phyloP scores from a whole-genome alignment of 1,140 invertebrate genomes.

The Stegodyphus mimosarum region DNA sequence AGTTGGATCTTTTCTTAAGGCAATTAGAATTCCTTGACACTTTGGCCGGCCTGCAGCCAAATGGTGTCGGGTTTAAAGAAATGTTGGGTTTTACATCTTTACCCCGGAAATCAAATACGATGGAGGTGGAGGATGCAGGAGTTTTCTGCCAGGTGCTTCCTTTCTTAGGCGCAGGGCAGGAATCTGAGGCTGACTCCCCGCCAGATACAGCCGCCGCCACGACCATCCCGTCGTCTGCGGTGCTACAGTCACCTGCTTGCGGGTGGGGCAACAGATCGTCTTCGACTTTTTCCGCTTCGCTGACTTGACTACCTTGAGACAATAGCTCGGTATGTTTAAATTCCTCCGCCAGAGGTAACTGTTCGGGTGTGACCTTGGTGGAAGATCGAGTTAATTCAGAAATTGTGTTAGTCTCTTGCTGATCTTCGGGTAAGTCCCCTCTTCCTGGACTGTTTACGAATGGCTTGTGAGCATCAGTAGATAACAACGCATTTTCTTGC shows the following conservation, averaged over 20 bases:
- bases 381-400: background rate
- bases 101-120: slow-evolving; percentile 64
- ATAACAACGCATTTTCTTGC: background rate
- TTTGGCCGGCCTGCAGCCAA: slow-evolving; percentile 57
- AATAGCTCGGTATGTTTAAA: slow-evolving; percentile 47
- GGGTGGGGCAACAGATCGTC: slow-evolving; percentile 4
- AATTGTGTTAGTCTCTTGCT: background rate
- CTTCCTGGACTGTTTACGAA: background rate
- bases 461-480: background rate
- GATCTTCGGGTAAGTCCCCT: background rate
- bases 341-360: slow-evolving; percentile 27
- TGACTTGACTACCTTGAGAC: slow-evolving; percentile 33
- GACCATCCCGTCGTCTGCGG: slow-evolving; percentile 28
- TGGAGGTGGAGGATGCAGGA: slow-evolving; percentile 46
- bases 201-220: slow-evolving; percentile 11
- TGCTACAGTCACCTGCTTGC: slow-evolving; percentile 12
- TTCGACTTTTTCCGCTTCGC: slow-evolving; percentile 17
- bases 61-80: slow-evolving; percentile 61
- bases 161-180: slow-evolving; percentile 4
- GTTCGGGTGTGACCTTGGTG: slow-evolving; percentile 38
- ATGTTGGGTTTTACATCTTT: slow-evolving; percentile 63
- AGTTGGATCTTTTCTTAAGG: slow-evolving; percentile 23
- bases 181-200: background rate
- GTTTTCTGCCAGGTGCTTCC: slow-evolving; percentile 44
- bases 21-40: background rate